Evolutionary conservation across 2,113 vertebrate genomes (phyloP), one percentile per base, ranked within the genome.

Genomic region (Balaeniceps rex): DNA sequence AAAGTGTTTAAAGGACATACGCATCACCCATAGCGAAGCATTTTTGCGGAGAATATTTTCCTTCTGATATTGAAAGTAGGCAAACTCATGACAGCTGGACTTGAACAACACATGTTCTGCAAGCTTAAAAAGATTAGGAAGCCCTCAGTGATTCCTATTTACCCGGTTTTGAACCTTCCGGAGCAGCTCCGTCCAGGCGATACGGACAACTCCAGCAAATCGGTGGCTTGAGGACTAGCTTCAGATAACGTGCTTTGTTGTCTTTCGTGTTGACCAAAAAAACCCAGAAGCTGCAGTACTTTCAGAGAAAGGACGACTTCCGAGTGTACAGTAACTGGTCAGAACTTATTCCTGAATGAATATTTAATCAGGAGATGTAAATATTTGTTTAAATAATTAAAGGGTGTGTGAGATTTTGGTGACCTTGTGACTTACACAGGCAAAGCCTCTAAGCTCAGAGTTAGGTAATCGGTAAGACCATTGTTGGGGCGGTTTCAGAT

Each of bases 351-450:
- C 66, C 66, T 93, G 77, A 87, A 65, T 38, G 66, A 80, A 25
- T 94, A 74, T 93, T 95, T 87, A 85, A 93, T 85, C 63, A 80
- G 93, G 83, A 97, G 93, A 47, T 97, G 96, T 97, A 96, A 95
- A 95, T 97, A 96, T 60, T 97, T 96, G 81, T 96, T 91, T 40
- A 80, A 91, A 76, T 89, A 94, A 74, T 91, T 82, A 58, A 77
- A 83, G 28, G 51, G 34, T 51, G 6, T 14, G 15, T 0, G 19
- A 87, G 38, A 87, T 91, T 72, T 85, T 0, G 0, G n/a, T 65
- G 63, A 72, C 60, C 72, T 89, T 84, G 57, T 94, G 88, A 93
- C 82, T 91, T 95, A 87, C 66, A 66, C 78, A 71, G 94, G 91
- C 78, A 77, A 89, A 95, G 63, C 64, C 81, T 95, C 71, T 90